Evolutionary conservation across 2,797 vertebrate species (phyloP).

Genomic region (Enteromius viviparus): DNA sequence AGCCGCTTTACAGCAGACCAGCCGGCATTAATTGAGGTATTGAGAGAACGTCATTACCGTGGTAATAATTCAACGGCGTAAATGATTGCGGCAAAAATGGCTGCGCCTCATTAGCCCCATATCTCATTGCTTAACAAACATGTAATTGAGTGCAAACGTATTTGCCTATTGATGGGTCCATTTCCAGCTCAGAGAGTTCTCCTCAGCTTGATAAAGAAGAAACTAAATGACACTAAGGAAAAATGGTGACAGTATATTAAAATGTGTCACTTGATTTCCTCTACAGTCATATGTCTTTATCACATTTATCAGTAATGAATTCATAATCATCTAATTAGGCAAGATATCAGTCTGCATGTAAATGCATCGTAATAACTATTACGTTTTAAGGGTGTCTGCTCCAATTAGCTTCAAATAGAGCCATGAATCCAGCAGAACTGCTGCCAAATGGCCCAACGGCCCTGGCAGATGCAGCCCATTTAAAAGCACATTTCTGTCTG

Average conservation of each 20-base stretch:
- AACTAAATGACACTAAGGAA: slow-evolving; percentile 43
- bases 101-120: slow-evolving; percentile 70
- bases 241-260: slow-evolving; percentile 29
- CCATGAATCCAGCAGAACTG: slow-evolving; percentile 52
- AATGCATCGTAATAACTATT: slow-evolving; percentile 51
- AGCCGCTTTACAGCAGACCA: slow-evolving; percentile 51
- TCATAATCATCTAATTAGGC: slow-evolving; percentile 40
- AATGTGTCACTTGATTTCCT: slow-evolving; percentile 44
- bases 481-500: slow-evolving; percentile 60
- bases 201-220: slow-evolving; percentile 44
- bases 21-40: slow-evolving; percentile 71
- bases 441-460: slow-evolving; percentile 60
- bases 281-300: slow-evolving; percentile 41
- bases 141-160: slow-evolving; percentile 70
- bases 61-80: slow-evolving; percentile 69
- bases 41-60: slow-evolving; percentile 73
- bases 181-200: slow-evolving; percentile 62
- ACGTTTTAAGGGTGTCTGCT: slow-evolving; percentile 40
- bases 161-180: slow-evolving; percentile 70
- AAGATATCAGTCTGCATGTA: slow-evolving; percentile 48
- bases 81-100: slow-evolving; percentile 64
- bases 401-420: slow-evolving; percentile 61
- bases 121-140: slow-evolving; percentile 74
- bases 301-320: slow-evolving; percentile 37
- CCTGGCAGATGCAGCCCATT: slow-evolving; percentile 60